These are phyloP conservation scores for Caerostris darwini DNA, from an alignment of 1,140 invertebrate genomes.

Conservation along the genomic window DNA sequence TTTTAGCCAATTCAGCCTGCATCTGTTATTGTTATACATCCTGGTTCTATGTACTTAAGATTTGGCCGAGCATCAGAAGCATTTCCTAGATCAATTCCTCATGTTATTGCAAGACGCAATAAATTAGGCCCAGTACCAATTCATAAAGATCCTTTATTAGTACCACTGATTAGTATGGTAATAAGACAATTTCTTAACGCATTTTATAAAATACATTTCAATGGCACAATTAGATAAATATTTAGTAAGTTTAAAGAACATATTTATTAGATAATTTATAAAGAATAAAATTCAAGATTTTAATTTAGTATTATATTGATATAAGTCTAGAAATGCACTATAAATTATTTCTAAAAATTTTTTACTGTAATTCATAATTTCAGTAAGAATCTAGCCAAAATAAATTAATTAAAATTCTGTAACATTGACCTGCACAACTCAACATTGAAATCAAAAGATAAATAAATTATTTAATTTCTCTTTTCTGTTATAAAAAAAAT, in stretches of 20 bases:
- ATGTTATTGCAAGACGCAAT: slow-evolving; percentile 90
- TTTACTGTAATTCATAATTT: no score
- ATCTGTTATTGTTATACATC: slow-evolving; percentile 93
- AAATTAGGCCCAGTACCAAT: slow-evolving; percentile 79
- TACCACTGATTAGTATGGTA: slow-evolving; percentile 79
- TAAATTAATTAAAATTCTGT: no score
- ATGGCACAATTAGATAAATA: no score
- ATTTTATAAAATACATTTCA: no score
- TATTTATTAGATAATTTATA: background rate
- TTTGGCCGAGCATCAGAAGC: slow-evolving; percentile 95
- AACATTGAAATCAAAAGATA: no score
- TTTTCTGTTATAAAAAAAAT: no score
- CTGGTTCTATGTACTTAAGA: slow-evolving; percentile 93
- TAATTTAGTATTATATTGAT: background rate
- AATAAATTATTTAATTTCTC: no score
- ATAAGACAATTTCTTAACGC: background rate
- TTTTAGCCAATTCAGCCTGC: slow-evolving; percentile 75
- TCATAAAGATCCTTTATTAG: slow-evolving; percentile 85
- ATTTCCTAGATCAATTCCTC: slow-evolving; percentile 91
- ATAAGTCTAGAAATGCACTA: no score
- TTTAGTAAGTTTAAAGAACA: no score
- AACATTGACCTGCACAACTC: no score
- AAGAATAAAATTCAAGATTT: background rate
- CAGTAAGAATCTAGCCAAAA: no score
- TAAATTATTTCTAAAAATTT: no score